Base-by-base conservation (phyloP, 2,888 invertebrate species). In the Chromoteleia sp. region DNA sequence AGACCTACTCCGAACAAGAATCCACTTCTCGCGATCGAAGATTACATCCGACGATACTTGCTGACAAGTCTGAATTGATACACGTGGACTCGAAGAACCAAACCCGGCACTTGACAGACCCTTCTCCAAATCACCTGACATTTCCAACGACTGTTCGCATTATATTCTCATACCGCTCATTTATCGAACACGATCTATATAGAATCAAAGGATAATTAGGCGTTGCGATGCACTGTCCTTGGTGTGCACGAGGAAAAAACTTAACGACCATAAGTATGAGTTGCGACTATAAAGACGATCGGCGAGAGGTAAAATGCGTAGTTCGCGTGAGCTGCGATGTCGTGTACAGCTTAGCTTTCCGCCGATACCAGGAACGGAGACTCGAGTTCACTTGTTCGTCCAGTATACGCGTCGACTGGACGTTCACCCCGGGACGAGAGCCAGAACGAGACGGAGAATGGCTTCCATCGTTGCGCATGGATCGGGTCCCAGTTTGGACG, bases 371-470 rank as follows among this genome's bases (percentile, higher is more conserved):
- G 85, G 83, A 86, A 87, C 84, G 83, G 77, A 83, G 83, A 68
- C 83, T 84, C 83, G 85, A 89, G 89, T 89, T 89, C 87, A 90
- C 88, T 88, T 87, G 89, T 84, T 86, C 88, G 81, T 88, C 88
- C 86, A 87, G 89, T 88, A 81, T 85, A 79, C 78, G 74, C 71
- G 83, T 78, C 84, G 65, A 70, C 83, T 89, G 90, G 89, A 89
- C 90, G 84, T 90, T 89, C 88, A 90, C 89, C 89, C 83, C 88
- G 84, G 63, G 65, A 71, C 58, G 73, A 56, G 61, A 61, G 61
- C 77, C 43, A 68, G 59, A 73, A 29, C 48, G 83, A 80, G 77
- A 82, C 81, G 41, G 74, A 52, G 73, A 70, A 52, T 63, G 61
- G 59, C 30, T 52, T 48, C 43, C 30, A 58, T 33, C 43, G 15